These are phyloP conservation scores for Dromas ardeola DNA, from an alignment of 2,113 vertebrate species.

Conservation along the genomic window DNA sequence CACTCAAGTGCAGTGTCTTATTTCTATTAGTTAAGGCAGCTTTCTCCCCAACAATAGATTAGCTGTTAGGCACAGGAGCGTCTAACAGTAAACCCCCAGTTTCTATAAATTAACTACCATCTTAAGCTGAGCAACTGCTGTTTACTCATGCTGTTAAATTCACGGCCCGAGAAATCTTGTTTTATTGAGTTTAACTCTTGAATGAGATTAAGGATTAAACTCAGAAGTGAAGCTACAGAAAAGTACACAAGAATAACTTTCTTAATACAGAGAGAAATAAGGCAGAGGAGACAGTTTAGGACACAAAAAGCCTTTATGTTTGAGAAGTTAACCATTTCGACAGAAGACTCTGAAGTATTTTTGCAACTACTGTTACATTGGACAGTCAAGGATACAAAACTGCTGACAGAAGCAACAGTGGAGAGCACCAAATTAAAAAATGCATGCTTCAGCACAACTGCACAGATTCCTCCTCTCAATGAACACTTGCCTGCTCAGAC, in stretches of 20 bases:
- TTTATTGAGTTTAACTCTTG: not conserved
- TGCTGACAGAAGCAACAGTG: constrained; percentile 75
- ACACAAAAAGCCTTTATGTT: constrained; percentile 75
- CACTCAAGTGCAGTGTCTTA: not conserved
- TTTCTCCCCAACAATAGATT: not conserved
- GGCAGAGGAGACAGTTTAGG: constrained; percentile 62
- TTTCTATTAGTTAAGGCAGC: not conserved
- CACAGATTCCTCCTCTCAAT: constrained; percentile 61
- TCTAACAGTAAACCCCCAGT: not conserved
- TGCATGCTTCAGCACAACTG: constrained; percentile 72
- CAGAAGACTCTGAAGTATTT: constrained; percentile 63
- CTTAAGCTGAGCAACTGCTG: not conserved
- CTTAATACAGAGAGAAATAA: constrained; percentile 41
- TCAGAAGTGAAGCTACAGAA: not conserved
- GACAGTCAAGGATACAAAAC: constrained; percentile 72
- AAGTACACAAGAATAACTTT: not conserved
- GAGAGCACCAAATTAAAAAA: constrained; percentile 74
- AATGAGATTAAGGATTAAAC: not conserved
- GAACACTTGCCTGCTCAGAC: constrained; percentile 63
- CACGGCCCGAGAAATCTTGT: not conserved
- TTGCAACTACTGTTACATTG: constrained; percentile 71
- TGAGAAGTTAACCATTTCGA: constrained; percentile 68
- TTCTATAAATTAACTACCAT: not conserved
- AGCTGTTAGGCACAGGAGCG: not conserved
- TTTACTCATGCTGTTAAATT: not conserved